Base-by-base conservation (phyloP, 2,888 invertebrate species). In the Steromphala cineraria region DNA sequence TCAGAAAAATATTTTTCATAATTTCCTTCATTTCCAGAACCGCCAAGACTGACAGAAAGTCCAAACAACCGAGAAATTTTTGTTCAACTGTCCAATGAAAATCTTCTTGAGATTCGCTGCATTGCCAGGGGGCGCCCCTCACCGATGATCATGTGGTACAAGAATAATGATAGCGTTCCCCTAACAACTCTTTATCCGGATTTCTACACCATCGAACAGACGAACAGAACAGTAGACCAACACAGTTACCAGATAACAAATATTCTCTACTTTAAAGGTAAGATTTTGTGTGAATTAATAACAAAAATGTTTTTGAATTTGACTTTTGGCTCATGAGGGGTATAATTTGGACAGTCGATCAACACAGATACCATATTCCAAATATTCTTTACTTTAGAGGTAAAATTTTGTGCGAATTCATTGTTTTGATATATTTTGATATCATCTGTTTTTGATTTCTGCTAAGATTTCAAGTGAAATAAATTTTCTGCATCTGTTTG, bases 101-200 rank as follows among this genome's bases (percentile, higher is more conserved):
- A 84, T n/a, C 82, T 85, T 2, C 67, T 85, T 15, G 67, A 67
- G 55, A 74, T 91, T 36, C 84, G 86, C 28, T 90, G 91, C 82
- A 82, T 82, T 46, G 89, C 88, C 15, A 83, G 85, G 53, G 90
- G 91, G 7, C 85, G 89, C 8, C 91, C 91, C 10, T 74, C 82
- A 28, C 90, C 91, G 0, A 55, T 56, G 0, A 85, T 91, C 17
- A 82, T 84, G 75, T 91, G 91, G 91, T 90, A 82, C 79, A 89
- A 90, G 78, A 88, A 90, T 75, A 87, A 87, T 8, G 81, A 85
- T 21, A 56, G 36, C 2, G 75, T 74, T 13, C 83, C 86, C 5
- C 77, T 90, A 10, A 82, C 86, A 15, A 80, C 75, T 28, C 62
- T 83, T 62, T 56, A 79, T 28, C 82, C 84, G 7, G 84, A 85